A percentile compares a stretch with the other conserved stretches of the same genome.
These are phyloP conservation scores for Chydorus sphaericus DNA, from an alignment of 2,888 invertebrate genomes.

Conservation along the genomic window DNA sequence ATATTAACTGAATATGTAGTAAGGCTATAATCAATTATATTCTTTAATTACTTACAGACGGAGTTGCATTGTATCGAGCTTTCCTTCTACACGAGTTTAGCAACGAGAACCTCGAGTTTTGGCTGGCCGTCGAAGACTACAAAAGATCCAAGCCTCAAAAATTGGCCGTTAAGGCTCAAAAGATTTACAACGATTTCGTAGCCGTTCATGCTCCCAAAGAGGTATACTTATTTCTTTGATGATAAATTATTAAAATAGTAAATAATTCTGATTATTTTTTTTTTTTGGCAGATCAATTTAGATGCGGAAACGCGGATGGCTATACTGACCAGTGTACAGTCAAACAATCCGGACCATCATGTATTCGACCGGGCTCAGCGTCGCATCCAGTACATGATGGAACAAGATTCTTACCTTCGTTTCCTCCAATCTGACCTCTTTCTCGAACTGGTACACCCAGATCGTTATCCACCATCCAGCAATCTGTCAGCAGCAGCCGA, in stretches of 20 bases:
- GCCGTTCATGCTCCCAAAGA: conserved; percentile 37
- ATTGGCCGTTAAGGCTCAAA: conserved; percentile 30
- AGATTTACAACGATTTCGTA: conserved; percentile 37
- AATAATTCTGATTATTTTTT: no score
- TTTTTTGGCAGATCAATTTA: conserved; percentile 33
- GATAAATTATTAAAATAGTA: no score
- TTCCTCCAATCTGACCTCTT: conserved; percentile 38
- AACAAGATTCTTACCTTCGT: conserved; percentile 38
- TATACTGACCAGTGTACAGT: conserved; percentile 27
- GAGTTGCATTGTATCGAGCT: conserved; percentile 36
- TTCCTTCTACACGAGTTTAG: conserved; percentile 39
- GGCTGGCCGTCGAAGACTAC: conserved; percentile 40
- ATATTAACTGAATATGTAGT: no score
- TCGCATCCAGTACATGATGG: conserved; percentile 37
- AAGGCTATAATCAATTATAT: no score
- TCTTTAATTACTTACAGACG: conserved; percentile 33
- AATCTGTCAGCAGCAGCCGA: no score
- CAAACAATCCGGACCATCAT: conserved; percentile 28
- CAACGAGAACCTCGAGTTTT: conserved; percentile 42
- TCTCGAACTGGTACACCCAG: conserved; percentile 28
- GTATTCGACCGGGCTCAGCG: conserved; percentile 38
- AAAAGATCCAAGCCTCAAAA: conserved; percentile 29
- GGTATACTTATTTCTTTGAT: conserved; percentile 29
- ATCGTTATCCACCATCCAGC: conserved; percentile 19
- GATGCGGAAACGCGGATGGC: conserved; percentile 36